Percentiles rank a stretch among this genome's conserved stretches.
phyloP scores from a whole-genome alignment of 2,113 vertebrate species.

The Neodon shergylaensis region DNA sequence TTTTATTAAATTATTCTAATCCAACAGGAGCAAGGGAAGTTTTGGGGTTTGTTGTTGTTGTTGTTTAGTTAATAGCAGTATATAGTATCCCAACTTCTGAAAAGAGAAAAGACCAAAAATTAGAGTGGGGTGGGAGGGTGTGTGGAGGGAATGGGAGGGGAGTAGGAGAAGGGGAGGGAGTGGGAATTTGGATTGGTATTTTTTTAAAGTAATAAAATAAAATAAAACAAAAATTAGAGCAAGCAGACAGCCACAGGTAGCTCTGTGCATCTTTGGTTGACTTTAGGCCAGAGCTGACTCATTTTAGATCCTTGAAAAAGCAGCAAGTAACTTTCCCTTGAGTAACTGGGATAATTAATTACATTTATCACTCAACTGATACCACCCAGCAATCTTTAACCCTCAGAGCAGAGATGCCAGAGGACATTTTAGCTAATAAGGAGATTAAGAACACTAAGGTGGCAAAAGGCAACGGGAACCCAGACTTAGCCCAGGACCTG shows the following conservation, averaged over 20 bases:
- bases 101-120: background rate
- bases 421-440: background rate
- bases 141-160: too few species aligned
- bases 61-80: background rate
- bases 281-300: conserved; percentile 25
- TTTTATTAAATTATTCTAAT: conserved; percentile 41
- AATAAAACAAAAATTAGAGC: background rate
- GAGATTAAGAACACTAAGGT: conserved; percentile 6
- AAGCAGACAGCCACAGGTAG: background rate
- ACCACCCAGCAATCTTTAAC: background rate
- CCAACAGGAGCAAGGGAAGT: background rate
- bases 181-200: too few species aligned
- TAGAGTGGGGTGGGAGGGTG: too few species aligned
- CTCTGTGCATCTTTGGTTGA: background rate
- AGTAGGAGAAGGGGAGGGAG: too few species aligned
- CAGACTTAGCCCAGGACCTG: background rate
- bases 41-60: too few species aligned
- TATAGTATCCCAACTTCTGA: background rate
- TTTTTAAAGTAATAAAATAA: too few species aligned
- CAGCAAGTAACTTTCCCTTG: background rate
- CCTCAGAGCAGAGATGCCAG: background rate
- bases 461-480: background rate
- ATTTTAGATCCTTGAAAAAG: background rate
- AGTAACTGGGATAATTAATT: conserved; percentile 12
- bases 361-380: background rate